Conservation (phyloP, 1,140 invertebrate species). For the Papilio dardanus region DNA sequence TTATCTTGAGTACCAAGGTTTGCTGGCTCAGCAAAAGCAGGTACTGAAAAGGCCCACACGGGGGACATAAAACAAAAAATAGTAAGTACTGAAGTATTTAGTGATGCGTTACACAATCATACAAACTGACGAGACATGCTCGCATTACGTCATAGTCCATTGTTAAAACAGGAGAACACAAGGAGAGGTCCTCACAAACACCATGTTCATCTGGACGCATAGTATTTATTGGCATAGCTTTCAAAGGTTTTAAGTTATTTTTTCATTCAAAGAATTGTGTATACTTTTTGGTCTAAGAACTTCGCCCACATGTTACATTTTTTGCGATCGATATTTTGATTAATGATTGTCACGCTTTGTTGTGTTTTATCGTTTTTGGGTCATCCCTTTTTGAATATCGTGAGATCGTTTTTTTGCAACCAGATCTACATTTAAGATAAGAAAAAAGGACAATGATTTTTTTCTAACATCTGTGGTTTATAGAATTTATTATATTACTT, state of each 20-base stretch:
- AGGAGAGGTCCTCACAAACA: neutral
- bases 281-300: slow-evolving; percentile 21
- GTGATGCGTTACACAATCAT: too few species aligned
- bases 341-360: slow-evolving; percentile 55
- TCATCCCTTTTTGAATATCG: slow-evolving; percentile 52
- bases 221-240: neutral
- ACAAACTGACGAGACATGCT: too few species aligned
- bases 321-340: slow-evolving; percentile 70
- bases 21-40: too few species aligned
- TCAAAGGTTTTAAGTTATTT: slow-evolving; percentile 27
- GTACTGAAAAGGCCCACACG: too few species aligned
- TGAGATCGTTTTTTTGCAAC: slow-evolving; percentile 47
- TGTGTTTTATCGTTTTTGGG: slow-evolving; percentile 63
- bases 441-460: neutral
- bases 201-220: neutral
- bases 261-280: neutral
- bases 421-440: slow-evolving; percentile 39
- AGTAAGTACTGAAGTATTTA: too few species aligned
- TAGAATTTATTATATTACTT: slow-evolving; percentile 1
- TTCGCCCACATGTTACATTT: slow-evolving; percentile 60
- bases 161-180: neutral
- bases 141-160: too few species aligned
- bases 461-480: neutral
- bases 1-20: too few species aligned
- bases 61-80: too few species aligned